Conservation (phyloP, 2,888 invertebrate genomes). For the Aricia artaxerxes region DNA sequence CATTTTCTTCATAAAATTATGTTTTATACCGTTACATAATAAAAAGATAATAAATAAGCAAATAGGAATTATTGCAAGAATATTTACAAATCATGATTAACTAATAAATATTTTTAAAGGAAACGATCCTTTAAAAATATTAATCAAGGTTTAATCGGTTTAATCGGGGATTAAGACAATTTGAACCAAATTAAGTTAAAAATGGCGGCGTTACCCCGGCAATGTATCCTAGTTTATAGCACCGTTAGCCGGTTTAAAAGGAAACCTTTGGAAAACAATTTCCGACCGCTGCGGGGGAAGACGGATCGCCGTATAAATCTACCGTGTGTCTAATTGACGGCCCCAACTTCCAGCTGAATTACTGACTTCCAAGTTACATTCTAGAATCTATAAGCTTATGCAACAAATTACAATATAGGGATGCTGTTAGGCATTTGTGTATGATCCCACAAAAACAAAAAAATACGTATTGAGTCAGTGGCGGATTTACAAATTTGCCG, state of each 20-base stretch:
- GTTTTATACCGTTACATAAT: too few relatives aligned
- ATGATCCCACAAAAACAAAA: too few relatives aligned
- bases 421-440: too few relatives aligned
- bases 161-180: not conserved
- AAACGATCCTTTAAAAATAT: too few relatives aligned
- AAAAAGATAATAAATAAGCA: too few relatives aligned
- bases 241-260: constrained; percentile 39
- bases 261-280: constrained; percentile 65
- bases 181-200: not conserved
- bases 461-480: too few relatives aligned
- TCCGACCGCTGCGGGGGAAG: constrained; percentile 55
- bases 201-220: constrained; percentile 6
- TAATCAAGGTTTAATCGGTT: not conserved
- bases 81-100: not conserved
- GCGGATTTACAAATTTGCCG: too few relatives aligned
- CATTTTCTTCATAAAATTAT: too few relatives aligned
- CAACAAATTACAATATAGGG: too few relatives aligned
- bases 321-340: constrained; percentile 74
- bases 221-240: constrained; percentile 34
- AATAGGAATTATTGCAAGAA: too few relatives aligned
- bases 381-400: not conserved
- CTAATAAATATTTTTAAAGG: not conserved
- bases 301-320: constrained; percentile 75
- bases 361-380: constrained; percentile 17
- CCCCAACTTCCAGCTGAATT: constrained; percentile 48